Conservation (phyloP, 2,888 invertebrate species). For the Dromius quadrimaculatus region DNA sequence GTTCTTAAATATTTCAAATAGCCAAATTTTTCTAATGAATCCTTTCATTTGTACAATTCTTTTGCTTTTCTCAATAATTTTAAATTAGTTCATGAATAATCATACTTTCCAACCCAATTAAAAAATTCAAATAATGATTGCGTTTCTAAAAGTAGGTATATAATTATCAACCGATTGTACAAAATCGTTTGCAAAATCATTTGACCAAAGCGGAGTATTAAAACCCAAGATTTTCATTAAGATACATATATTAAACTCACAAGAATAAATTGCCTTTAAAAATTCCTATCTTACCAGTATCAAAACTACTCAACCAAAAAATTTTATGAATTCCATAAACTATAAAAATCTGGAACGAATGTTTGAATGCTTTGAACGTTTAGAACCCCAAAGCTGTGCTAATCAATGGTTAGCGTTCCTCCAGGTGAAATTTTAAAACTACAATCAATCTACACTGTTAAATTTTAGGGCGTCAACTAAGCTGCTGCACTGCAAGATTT, state of each 20-base stretch:
- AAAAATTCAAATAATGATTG: too few species aligned
- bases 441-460: conserved; percentile 35
- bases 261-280: neutral
- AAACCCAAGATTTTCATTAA: neutral
- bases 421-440: conserved; percentile 29
- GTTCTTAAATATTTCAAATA: too few species aligned
- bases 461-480: conserved; percentile 1
- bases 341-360: conserved; percentile 12
- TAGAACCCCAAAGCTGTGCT: neutral
- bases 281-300: neutral
- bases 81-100: too few species aligned
- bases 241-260: neutral
- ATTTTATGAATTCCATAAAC: neutral
- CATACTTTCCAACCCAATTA: too few species aligned
- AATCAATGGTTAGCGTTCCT: conserved; percentile 2
- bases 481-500: neutral
- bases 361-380: too few species aligned
- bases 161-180: too few species aligned
- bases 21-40: too few species aligned
- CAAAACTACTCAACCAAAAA: neutral
- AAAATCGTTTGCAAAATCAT: too few species aligned
- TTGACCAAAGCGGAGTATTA: too few species aligned
- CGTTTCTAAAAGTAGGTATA: too few species aligned
- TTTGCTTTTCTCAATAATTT: too few species aligned
- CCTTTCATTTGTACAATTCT: too few species aligned